Conservation (phyloP, 2,797 vertebrate genomes). For the Neostethus bicornis region DNA sequence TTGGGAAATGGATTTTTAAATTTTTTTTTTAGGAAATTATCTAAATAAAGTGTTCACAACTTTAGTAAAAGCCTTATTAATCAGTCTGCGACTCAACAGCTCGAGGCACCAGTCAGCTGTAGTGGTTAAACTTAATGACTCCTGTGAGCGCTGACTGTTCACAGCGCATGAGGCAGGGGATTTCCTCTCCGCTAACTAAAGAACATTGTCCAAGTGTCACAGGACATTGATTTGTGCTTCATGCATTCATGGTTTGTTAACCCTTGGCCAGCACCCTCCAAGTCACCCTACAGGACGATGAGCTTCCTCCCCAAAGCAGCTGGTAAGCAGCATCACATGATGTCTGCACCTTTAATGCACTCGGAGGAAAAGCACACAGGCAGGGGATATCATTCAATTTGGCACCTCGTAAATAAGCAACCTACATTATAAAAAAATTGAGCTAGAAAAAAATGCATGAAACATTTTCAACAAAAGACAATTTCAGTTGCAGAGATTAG, state of each 20-base stretch:
- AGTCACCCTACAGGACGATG: conserved; percentile 24
- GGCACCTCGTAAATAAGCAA: conserved; percentile 22
- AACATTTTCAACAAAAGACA: conserved; percentile 48
- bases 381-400: conserved; percentile 43
- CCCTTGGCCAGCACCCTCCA: conserved; percentile 30
- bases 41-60: neutral
- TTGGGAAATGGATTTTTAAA: neutral
- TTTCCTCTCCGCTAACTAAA: conserved; percentile 71
- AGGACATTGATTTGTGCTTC: conserved; percentile 73
- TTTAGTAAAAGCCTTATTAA: conserved; percentile 29
- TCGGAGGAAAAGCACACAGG: conserved; percentile 37
- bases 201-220: conserved; percentile 71
- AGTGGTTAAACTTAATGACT: conserved; percentile 39
- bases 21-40: conserved; percentile 8
- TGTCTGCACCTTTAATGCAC: conserved; percentile 27
- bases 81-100: conserved; percentile 25
- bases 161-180: conserved; percentile 63
- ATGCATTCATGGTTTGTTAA: conserved; percentile 59
- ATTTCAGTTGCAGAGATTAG: conserved; percentile 61
- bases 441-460: conserved; percentile 40
- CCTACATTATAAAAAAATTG: conserved; percentile 32
- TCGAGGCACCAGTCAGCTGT: conserved; percentile 27
- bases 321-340: conserved; percentile 46
- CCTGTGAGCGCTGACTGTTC: conserved; percentile 43
- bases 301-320: conserved; percentile 40